Conservation (phyloP, 2,888 invertebrate species). For the Entomobrya multifasciata region DNA sequence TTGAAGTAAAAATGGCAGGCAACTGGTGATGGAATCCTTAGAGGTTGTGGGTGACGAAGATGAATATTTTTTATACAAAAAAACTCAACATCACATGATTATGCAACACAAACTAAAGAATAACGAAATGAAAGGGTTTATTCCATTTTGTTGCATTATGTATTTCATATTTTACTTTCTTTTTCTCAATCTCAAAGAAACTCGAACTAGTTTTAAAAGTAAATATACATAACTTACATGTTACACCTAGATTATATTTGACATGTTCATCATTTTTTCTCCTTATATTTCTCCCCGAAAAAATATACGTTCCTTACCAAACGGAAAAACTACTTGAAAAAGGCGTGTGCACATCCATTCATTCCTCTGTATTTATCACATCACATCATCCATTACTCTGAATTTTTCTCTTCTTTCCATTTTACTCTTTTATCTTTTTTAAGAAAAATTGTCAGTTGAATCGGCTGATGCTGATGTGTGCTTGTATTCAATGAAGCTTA, state of each 20-base stretch:
- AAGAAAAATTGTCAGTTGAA: conserved; percentile 26
- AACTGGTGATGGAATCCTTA: not conserved
- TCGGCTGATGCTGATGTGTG: conserved; percentile 1
- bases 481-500: not conserved
- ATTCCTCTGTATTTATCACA: conserved; percentile 24
- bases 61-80: conserved; percentile 13
- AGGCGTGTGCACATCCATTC: not conserved
- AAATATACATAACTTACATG: not conserved
- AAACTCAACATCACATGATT: not conserved
- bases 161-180: not conserved
- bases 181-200: too few relatives aligned
- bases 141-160: not conserved
- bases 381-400: conserved; percentile 34
- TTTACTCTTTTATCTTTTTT: too few relatives aligned
- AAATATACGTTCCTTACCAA: not conserved
- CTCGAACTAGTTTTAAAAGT: too few relatives aligned
- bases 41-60: conserved; percentile 3
- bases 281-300: not conserved
- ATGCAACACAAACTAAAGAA: conserved; percentile 3
- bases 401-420: conserved; percentile 15
- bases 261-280: conserved; percentile 20
- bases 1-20: not conserved
- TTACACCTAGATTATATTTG: not conserved
- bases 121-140: not conserved
- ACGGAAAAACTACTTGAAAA: conserved; percentile 8